Evolutionary conservation across 2,888 invertebrate genomes (phyloP), one percentile per base, ranked within the genome.

Genomic region (Sarcophaga rosellei): DNA sequence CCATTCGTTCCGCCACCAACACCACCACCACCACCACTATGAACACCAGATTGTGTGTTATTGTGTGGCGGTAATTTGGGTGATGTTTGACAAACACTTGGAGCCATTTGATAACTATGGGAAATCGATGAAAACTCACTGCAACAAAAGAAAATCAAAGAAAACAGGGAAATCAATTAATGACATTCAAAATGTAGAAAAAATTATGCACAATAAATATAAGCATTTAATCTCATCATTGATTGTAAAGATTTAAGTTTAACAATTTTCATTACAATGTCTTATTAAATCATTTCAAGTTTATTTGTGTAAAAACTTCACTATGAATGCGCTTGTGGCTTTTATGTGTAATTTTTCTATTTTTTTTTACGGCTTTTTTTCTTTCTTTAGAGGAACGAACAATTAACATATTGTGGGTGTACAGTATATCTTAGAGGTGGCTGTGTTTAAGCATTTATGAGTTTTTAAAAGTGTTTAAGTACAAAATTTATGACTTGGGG

Each of bases 61-160:
- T 89, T 87, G 62, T 88, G 90, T 70, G 90, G 89, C 82, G 90
- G 88, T 88, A 92, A 81, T 88, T 90, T 91, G 65, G 92, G 91
- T 84, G 92, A 91, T 69, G 91, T 91, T 86, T 93, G 91, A 89
- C 92, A 92, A 87, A 92, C 92, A 89, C 93, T 94, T 79, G 94
- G 94, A 85, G 94, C 94, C 94, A 94, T 94, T 88, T 92, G 93
- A 90, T 93, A 93, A 84, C 92, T 92, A 93, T 93, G 85, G 77
- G 86, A 93, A 89, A 93, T 93, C 57, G 90, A 90, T 68, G 93
- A 92, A 88, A 94, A 90, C 88, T 94, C 94, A 91, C 94, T 94
- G 91, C 21, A 93, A 93, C 84, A 88, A 89, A 88, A 88, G 86
- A 65, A 84, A 75, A 74, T 73, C 17, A 87, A 77, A 74, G 70